Conservation (phyloP, 2,113 vertebrate species). For the Stercorarius parasiticus region DNA sequence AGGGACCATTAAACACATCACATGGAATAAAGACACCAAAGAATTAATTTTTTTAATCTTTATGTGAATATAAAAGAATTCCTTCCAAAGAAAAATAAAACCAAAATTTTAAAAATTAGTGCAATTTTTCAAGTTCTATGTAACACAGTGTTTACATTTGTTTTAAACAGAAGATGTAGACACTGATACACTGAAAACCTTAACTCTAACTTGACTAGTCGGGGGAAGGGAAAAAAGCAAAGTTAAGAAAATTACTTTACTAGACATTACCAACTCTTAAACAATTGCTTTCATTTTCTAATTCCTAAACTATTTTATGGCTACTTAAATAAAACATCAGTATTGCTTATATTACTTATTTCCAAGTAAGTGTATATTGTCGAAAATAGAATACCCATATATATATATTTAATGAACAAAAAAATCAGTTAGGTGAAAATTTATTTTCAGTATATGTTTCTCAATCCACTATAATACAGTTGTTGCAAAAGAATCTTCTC, state of each 20-base stretch:
- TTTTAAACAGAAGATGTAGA: slow-evolving; percentile 32
- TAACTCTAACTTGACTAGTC: background rate
- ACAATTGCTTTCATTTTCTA: slow-evolving; percentile 18
- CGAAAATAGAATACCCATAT: slow-evolving; percentile 68
- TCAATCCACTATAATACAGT: background rate
- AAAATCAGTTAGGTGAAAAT: background rate
- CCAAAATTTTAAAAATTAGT: slow-evolving; percentile 63
- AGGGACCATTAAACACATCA: background rate
- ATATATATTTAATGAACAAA: background rate
- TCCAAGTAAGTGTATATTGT: slow-evolving; percentile 45
- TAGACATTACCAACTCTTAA: background rate
- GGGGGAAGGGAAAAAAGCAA: background rate
- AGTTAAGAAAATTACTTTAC: background rate
- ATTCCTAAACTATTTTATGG: slow-evolving; percentile 56
- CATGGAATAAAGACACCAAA: slow-evolving; percentile 33
- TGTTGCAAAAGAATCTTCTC: slow-evolving; percentile 48
- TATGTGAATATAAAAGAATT: slow-evolving; percentile 70
- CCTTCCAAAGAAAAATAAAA: slow-evolving; percentile 51
- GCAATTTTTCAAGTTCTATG: slow-evolving; percentile 56
- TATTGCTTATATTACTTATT: slow-evolving; percentile 71
- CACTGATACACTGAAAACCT: background rate
- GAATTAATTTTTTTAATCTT: slow-evolving; percentile 19
- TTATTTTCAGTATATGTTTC: background rate
- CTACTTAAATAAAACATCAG: slow-evolving; percentile 71
- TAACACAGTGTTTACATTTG: slow-evolving; percentile 43